A percentile compares a stretch with the other conserved stretches of the same genome.
Conservation (phyloP, 2,797 vertebrate genomes). For the Serranus cabrilla region DNA sequence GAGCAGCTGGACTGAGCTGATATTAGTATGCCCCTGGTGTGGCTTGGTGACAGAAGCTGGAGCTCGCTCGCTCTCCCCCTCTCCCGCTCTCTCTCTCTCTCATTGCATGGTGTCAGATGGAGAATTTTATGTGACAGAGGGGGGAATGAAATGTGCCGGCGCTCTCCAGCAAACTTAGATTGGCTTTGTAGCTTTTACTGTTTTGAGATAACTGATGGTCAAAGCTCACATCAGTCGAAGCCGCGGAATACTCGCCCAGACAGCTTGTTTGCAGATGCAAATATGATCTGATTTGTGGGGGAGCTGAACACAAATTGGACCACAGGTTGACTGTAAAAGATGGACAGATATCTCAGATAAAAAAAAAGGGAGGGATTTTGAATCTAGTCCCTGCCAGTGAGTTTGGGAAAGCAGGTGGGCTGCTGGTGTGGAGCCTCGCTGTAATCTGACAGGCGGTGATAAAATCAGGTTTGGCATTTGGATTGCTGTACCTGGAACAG, state of each 20-base stretch:
- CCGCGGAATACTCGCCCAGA: conserved; percentile 9
- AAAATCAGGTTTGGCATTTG: conserved; percentile 73
- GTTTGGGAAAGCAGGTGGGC: conserved; percentile 32
- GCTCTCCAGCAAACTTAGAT: conserved; percentile 48
- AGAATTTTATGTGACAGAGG: conserved; percentile 72
- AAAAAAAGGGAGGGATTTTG: conserved; percentile 25
- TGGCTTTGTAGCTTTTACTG: conserved; percentile 51
- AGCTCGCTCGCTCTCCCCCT: conserved; percentile 15
- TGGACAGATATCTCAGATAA: conserved; percentile 22
- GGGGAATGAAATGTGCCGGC: conserved; percentile 58
- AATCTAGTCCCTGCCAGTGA: conserved; percentile 34
- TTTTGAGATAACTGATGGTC: conserved; percentile 50
- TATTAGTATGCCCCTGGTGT: conserved; percentile 77
- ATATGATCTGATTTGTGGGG: conserved; percentile 46
- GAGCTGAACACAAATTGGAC: conserved; percentile 20
- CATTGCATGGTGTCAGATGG: conserved; percentile 60
- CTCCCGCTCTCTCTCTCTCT: conserved; percentile 14
- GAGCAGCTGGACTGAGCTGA: conserved; percentile 72
- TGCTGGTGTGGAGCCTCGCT: conserved; percentile 32
- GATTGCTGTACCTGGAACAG: conserved; percentile 62
- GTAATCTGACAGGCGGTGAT: conserved; percentile 68
- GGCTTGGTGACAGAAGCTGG: conserved; percentile 60
- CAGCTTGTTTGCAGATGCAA: conserved; percentile 61
- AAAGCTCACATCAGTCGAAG: conserved; percentile 23
- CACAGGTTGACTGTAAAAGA: conserved; percentile 20